Evolutionary conservation across 1,140 invertebrate species (phyloP), one percentile per base, ranked within the genome.

Genomic region (Sipha flava): DNA sequence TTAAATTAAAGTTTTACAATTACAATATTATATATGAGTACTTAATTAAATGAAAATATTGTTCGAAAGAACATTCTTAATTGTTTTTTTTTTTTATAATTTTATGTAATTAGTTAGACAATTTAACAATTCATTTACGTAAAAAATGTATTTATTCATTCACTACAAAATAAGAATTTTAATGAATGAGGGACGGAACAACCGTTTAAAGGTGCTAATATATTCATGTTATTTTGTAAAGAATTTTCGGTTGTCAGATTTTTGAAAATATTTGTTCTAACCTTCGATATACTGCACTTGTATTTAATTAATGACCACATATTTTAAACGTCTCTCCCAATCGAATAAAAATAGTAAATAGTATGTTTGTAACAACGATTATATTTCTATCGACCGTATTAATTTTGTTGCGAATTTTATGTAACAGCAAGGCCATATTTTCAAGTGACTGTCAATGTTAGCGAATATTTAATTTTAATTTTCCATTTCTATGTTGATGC

Each of bases 321-420:
- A 23, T 23, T 66, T 26, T 66, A 43, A 43, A 23, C 34, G 37
- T 66, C 64, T 40, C 43, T 37, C 43, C 0, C 21, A 16, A 43
- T 26, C 21, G n/a, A 43, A 66, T 66, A 23, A 66, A 66, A 66
- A 66, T 40, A 66, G 21, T 66, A 66, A 66, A 43, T 14, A 66
- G 26, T 66, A 34, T 66, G 21, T 43, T 66, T 16, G 2, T 23
- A 26, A 43, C 21, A 43, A 66, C 34, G 21, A 66, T 66, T 43
- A 66, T 23, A 66, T 66, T 43, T 43, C 64, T 66, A 66, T 66
- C 26, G 64, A 66, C 64, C 64, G 34, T 66, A 66, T 66, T 66
- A 40, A 66, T 66, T 66, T 43, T 43, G 21, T 43, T 18, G 64
- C 64, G 18, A 66, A 43, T 66, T 66, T 54, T 54, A 26, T 26